Evolutionary conservation across 2,113 vertebrate genomes (phyloP).

Genomic region (Dromiciops gliroides): DNA sequence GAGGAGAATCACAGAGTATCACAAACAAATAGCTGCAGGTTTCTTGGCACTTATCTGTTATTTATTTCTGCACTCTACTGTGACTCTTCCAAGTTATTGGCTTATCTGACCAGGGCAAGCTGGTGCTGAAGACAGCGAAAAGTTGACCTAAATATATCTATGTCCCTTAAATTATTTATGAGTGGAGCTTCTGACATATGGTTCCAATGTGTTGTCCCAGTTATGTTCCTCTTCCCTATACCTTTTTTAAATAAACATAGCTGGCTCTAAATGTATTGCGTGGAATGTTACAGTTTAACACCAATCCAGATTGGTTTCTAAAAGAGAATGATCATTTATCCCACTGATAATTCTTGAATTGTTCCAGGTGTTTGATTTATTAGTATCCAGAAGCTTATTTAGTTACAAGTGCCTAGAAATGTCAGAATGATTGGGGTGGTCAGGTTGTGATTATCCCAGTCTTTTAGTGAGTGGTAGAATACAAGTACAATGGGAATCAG

Average conservation of each 20-base stretch:
- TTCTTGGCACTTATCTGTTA: neutral
- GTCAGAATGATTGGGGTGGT: neutral
- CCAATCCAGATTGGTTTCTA: neutral
- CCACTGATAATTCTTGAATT: neutral
- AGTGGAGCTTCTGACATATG: neutral
- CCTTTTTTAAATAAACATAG: neutral
- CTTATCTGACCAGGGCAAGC: neutral
- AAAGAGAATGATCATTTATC: neutral
- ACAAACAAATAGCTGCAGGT: neutral
- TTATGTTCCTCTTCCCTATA: neutral
- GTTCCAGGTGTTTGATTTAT: neutral
- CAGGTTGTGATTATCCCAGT: neutral
- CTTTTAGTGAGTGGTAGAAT: neutral
- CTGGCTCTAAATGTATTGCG: neutral
- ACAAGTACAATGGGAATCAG: neutral
- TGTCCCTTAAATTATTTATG: neutral
- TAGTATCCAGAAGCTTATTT: neutral
- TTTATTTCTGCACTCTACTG: neutral
- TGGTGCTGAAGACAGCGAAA: neutral
- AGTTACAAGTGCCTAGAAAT: neutral
- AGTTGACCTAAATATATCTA: neutral
- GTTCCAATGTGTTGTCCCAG: neutral
- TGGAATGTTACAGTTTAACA: neutral
- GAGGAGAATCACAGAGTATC: neutral
- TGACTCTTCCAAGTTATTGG: neutral